Conservation (phyloP, 1,140 invertebrate genomes). For the Camponotus vicinus region DNA sequence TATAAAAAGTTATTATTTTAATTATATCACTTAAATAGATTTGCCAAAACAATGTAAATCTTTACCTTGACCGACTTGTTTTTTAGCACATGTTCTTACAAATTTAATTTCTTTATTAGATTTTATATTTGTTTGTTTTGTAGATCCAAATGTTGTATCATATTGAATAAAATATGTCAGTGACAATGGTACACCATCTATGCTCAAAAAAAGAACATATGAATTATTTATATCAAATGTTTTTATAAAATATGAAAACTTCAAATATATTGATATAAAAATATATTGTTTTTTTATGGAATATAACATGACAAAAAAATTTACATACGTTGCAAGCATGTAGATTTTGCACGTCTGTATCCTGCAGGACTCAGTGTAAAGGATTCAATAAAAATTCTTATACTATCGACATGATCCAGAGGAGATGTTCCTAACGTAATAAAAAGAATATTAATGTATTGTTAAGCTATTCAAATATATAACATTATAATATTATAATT, state of each 20-base stretch:
- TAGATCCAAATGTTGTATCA: constrained; percentile 71
- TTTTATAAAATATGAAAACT: neutral
- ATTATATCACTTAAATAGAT: constrained; percentile 23
- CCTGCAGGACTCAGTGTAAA: constrained; percentile 79
- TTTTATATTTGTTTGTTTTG: constrained; percentile 73
- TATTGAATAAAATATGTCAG: constrained; percentile 81
- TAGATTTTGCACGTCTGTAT: constrained; percentile 81
- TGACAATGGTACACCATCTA: constrained; percentile 71
- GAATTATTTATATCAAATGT: neutral
- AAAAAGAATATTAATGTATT: constrained; percentile 14
- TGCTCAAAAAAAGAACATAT: constrained; percentile 56
- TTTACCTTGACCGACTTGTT: constrained; percentile 78
- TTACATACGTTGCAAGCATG: constrained; percentile 77
- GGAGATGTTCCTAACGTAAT: constrained; percentile 69
- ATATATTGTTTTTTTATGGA: neutral
- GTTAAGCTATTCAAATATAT: neutral
- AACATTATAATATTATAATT: neutral
- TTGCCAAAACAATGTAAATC: neutral
- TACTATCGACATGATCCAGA: constrained; percentile 76
- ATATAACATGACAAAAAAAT: constrained; percentile 34
- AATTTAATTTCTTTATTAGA: constrained; percentile 72
- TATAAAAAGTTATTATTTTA: neutral
- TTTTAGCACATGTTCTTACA: constrained; percentile 78
- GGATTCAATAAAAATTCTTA: constrained; percentile 78
- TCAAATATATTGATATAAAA: constrained; percentile 16